Evolutionary conservation across 2,113 vertebrate genomes (phyloP).

Genomic region (Ictalurus punctatus): DNA sequence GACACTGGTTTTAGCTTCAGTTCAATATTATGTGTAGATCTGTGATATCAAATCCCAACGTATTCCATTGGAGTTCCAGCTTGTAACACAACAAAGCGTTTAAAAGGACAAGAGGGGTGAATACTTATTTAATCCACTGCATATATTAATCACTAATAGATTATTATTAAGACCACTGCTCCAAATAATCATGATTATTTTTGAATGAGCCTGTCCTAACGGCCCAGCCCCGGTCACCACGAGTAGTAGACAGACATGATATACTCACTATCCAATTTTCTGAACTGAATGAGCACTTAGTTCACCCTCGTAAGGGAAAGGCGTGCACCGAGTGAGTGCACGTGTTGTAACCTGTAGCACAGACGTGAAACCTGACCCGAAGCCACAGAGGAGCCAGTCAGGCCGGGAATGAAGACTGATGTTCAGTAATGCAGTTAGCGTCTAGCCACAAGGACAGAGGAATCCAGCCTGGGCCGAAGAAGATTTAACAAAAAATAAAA

Average conservation of each 20-base stretch:
- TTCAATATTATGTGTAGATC: background rate
- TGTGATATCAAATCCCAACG: background rate
- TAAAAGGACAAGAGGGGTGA: background rate
- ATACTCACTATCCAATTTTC: background rate
- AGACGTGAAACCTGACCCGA: slow-evolving; percentile 21
- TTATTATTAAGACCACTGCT: background rate
- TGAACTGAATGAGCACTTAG: background rate
- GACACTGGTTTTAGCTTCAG: background rate
- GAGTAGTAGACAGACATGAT: background rate
- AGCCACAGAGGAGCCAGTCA: slow-evolving; percentile 33
- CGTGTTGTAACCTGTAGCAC: slow-evolving; percentile 6
- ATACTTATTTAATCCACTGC: background rate
- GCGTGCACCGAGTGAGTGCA: background rate
- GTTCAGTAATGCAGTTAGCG: slow-evolving; percentile 50
- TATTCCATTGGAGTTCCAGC: background rate
- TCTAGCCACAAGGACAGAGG: slow-evolving; percentile 21
- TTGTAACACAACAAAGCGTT: background rate
- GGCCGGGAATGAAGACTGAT: slow-evolving; percentile 46
- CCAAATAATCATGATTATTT: background rate
- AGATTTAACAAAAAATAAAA: background rate
- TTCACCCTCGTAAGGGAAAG: background rate
- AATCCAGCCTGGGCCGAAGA: slow-evolving; percentile 34
- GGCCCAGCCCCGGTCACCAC: background rate
- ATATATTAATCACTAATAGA: background rate
- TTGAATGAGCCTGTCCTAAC: background rate